Evolutionary conservation across 1,140 invertebrate genomes (phyloP).

Genomic region (Lepidostoma basale): DNA sequence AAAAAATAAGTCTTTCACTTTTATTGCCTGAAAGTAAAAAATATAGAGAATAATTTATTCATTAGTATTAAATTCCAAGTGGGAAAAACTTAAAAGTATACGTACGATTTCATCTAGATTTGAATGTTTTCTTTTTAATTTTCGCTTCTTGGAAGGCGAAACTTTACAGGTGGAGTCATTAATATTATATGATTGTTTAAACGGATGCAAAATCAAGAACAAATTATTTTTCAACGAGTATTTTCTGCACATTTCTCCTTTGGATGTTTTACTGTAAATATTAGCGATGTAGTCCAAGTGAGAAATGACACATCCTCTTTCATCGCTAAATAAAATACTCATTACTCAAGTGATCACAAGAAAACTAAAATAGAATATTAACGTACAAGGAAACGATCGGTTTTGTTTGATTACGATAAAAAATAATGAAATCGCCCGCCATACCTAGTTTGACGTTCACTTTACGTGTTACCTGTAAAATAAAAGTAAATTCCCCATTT

Average conservation of each 20-base stretch:
- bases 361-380: no score
- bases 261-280: slow-evolving; percentile 2
- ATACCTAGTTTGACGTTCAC: no score
- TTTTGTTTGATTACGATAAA: no score
- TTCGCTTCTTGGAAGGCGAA: slow-evolving; percentile 12
- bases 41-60: background rate
- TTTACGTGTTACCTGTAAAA: no score
- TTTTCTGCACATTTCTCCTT: background rate
- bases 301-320: slow-evolving; percentile 10
- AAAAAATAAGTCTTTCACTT: slow-evolving; percentile 28
- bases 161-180: background rate
- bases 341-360: no score
- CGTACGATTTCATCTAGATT: slow-evolving; percentile 13
- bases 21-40: slow-evolving; percentile 24
- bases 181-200: background rate
- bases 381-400: no score
- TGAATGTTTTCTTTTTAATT: background rate
- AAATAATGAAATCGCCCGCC: no score
- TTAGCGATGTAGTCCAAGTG: slow-evolving; percentile 13
- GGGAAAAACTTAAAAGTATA: background rate
- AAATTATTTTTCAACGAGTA: background rate
- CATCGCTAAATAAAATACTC: slow-evolving; percentile 11
- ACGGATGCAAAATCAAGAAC: slow-evolving; percentile 15
- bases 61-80: background rate
- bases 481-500: no score